Evolutionary conservation across 2,113 vertebrate species (phyloP).

Genomic region (Percina caprodes): DNA sequence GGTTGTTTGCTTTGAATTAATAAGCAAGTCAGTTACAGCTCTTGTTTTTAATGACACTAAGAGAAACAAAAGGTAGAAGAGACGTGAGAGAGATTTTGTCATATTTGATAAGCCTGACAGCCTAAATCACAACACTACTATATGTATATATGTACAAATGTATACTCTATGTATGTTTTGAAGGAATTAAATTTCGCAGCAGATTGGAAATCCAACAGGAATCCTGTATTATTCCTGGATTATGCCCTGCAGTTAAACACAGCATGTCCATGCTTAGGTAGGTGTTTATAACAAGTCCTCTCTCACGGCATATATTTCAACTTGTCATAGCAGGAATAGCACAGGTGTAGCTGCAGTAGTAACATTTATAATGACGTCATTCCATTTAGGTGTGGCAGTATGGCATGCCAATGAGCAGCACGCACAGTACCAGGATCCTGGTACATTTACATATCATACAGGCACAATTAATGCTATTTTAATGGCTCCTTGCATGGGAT

Average conservation of each 20-base stretch:
- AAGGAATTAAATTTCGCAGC: not conserved
- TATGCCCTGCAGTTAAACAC: slow-evolving; percentile 13
- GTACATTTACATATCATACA: not conserved
- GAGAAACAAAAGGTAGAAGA: not conserved
- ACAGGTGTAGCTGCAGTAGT: slow-evolving; percentile 3
- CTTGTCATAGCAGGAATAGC: slow-evolving; percentile 38
- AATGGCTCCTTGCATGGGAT: not conserved
- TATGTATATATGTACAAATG: not conserved
- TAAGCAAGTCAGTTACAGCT: not conserved
- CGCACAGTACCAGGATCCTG: not conserved
- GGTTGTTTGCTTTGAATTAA: not conserved
- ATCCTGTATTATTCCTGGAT: slow-evolving; percentile 7
- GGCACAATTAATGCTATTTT: not conserved
- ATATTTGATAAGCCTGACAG: not conserved
- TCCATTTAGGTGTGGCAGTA: slow-evolving; percentile 44
- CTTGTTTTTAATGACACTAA: not conserved
- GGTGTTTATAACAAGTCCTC: not conserved
- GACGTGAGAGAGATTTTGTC: not conserved
- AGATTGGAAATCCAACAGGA: not conserved
- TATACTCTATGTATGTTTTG: not conserved
- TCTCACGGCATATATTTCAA: slow-evolving; percentile 31
- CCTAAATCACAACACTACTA: too few species aligned
- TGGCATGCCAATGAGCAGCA: not conserved
- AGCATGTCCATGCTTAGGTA: not conserved
- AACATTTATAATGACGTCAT: slow-evolving; percentile 1